Conservation (phyloP, 2,113 vertebrate species). For the Gadus chalcogrammus region DNA sequence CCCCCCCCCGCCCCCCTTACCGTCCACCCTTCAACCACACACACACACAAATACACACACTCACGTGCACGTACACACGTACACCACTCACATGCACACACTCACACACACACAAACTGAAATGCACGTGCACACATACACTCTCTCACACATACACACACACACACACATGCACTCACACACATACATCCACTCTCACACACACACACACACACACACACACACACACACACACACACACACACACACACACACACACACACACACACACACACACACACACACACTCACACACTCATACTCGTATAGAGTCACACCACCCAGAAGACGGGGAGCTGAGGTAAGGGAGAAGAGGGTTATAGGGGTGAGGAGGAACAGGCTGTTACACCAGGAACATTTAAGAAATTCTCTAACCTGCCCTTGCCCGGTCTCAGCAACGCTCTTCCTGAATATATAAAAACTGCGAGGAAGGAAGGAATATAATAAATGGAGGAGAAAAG, state of each 20-base stretch:
- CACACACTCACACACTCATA: not conserved
- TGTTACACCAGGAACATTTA: conserved; percentile 90
- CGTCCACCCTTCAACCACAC: conserved; percentile 36
- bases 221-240: not conserved
- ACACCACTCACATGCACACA: too few species aligned
- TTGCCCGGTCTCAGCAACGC: conserved; percentile 64
- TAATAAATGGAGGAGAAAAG: conserved; percentile 49
- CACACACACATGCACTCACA: too few species aligned
- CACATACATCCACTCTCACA: not conserved
- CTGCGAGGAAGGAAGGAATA: conserved; percentile 4
- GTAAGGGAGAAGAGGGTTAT: conserved; percentile 63
- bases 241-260: not conserved
- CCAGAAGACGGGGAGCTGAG: conserved; percentile 81
- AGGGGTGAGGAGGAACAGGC: conserved; percentile 82
- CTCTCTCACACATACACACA: too few species aligned
- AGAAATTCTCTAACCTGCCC: conserved; percentile 94
- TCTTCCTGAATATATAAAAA: conserved; percentile 89
- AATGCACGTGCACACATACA: too few species aligned
- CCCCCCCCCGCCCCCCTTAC: conserved; percentile 56
- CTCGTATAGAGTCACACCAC: conserved; percentile 14
- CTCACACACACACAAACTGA: conserved; percentile 26
- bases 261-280: not conserved
- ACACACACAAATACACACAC: conserved; percentile 4
- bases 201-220: not conserved
- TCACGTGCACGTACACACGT: too few species aligned